A percentile compares a stretch with the other conserved stretches of the same genome.
These are phyloP conservation scores for Invenusta paracnida DNA, from an alignment of 2,888 invertebrate genomes.

Conservation along the genomic window DNA sequence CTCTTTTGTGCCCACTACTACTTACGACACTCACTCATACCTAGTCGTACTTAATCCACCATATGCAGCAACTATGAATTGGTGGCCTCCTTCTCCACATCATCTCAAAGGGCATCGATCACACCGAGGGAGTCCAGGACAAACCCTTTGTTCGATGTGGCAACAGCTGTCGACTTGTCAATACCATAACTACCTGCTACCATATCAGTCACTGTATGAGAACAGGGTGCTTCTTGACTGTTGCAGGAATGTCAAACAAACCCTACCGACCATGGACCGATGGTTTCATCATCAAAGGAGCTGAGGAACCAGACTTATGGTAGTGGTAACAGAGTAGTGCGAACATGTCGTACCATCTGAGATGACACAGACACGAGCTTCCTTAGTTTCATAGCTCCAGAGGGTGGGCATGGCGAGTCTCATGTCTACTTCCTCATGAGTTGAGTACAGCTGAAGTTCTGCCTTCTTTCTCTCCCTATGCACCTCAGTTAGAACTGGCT, in stretches of 20 bases:
- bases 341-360: conserved; percentile 39
- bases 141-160: neutral
- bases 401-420: conserved; percentile 27
- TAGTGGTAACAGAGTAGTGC: conserved; percentile 39
- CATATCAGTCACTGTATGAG: neutral
- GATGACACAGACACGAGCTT: conserved; percentile 33
- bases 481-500: neutral
- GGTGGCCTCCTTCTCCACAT: neutral
- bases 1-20: neutral
- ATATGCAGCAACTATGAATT: neutral
- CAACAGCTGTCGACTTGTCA: neutral
- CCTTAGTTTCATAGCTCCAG: neutral
- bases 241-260: conserved; percentile 39
- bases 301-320: neutral
- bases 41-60: neutral
- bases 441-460: neutral
- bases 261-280: conserved; percentile 17
- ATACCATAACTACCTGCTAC: neutral
- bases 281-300: conserved; percentile 35
- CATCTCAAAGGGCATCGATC: neutral
- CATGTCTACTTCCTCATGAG: conserved; percentile 27
- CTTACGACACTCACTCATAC: neutral
- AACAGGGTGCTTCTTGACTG: conserved; percentile 25
- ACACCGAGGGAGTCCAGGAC: neutral
- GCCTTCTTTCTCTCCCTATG: neutral